phyloP scores from a whole-genome alignment of 1,140 invertebrate genomes.

The Solen grandis region DNA sequence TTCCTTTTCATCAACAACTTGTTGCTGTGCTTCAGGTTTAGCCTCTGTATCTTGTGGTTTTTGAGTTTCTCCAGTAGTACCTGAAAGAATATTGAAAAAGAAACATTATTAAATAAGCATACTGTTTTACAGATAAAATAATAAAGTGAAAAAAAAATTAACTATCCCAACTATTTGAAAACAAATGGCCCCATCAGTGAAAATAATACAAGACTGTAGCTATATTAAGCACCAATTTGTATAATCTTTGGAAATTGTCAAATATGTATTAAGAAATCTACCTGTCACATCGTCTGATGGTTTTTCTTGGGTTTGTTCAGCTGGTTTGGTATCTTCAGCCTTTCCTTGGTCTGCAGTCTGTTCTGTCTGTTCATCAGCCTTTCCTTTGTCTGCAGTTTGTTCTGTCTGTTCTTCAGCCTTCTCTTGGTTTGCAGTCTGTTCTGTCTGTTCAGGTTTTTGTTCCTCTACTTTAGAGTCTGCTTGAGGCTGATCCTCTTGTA shows the following conservation, averaged over 20 bases:
- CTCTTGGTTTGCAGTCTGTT: neutral
- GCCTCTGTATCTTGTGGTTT: no score
- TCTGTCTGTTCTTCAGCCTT: neutral
- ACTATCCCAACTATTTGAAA: no score
- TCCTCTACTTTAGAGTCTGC: conserved; percentile 15
- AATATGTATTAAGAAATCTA: no score
- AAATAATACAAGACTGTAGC: no score
- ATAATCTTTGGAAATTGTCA: no score
- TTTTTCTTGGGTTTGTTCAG: conserved; percentile 33
- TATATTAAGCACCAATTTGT: no score
- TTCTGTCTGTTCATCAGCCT: conserved; percentile 35
- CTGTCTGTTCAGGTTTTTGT: conserved; percentile 25
- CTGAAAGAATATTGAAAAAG: conserved; percentile 18
- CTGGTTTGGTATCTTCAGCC: conserved; percentile 24
- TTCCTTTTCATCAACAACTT: conserved; percentile 10
- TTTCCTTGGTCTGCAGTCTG: conserved; percentile 22
- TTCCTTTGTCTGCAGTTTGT: neutral
- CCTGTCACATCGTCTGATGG: conserved; percentile 11
- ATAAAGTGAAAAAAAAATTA: no score
- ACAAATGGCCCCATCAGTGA: no score
- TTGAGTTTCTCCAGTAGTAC: no score
- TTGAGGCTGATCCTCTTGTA: no score
- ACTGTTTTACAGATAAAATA: neutral
- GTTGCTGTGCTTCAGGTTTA: conserved; percentile 10
- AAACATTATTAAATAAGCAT: neutral